These are phyloP conservation scores for Cairina moschata DNA, from an alignment of 2,113 vertebrate genomes.

Conservation along the genomic window DNA sequence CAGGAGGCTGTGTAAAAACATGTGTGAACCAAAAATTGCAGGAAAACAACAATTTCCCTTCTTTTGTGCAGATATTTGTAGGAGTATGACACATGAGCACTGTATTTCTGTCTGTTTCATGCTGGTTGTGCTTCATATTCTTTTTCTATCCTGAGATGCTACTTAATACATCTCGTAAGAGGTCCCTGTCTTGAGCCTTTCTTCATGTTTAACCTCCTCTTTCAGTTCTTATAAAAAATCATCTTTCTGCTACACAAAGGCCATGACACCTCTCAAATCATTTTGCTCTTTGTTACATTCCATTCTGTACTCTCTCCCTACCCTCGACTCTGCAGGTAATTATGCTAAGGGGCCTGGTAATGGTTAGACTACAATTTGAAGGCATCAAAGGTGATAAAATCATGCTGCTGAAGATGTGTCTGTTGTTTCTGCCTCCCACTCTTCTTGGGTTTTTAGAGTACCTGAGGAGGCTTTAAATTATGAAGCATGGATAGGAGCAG, in stretches of 20 bases:
- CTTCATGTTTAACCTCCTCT: neutral
- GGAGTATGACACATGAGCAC: neutral
- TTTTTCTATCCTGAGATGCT: neutral
- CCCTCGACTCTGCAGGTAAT: neutral
- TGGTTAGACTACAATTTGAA: neutral
- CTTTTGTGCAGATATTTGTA: neutral
- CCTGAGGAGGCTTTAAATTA: conserved; percentile 17
- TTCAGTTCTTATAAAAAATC: neutral
- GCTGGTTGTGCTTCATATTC: fast-evolving
- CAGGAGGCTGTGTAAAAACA: neutral
- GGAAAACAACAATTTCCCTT: neutral
- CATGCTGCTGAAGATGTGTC: neutral
- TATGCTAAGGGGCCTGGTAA: neutral
- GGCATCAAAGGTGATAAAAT: neutral
- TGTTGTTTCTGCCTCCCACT: conserved; percentile 16
- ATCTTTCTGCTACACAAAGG: neutral
- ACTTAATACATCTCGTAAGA: neutral
- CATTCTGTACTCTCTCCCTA: neutral
- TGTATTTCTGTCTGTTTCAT: neutral
- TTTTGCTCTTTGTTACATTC: neutral
- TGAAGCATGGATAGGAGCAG: neutral
- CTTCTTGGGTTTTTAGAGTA: conserved; percentile 19
- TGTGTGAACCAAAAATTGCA: neutral
- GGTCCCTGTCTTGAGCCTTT: neutral
- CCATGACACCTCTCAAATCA: neutral